Evolutionary conservation across 2,888 invertebrate genomes (phyloP), one percentile per base, ranked within the genome.

Genomic region (Lasioglossum morio): DNA sequence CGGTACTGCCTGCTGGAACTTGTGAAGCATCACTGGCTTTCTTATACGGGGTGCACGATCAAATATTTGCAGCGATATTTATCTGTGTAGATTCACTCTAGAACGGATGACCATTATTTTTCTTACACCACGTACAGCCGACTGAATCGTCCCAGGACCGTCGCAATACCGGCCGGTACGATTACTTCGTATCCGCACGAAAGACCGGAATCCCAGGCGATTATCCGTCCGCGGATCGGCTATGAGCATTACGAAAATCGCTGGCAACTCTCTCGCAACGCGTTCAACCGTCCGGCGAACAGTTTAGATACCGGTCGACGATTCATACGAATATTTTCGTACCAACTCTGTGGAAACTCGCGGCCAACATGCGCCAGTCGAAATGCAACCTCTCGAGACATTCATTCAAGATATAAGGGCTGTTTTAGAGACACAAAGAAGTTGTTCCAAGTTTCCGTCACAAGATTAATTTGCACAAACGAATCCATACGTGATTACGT

Each of bases 191-290:
- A 86, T 88, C 84, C 86, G 86, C 46, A 78, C 72, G 86, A 88
- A 90, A 90, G 86, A 88, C 87, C 84, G 90, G 90, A 87, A 90
- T 89, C 57, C 87, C 63, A 46, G 79, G 48, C 81, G 82, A 88
- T 88, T 90, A 89, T 90, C 84, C 76, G 76, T 48, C 73, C 34
- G 82, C 46, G 60, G 88, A 90, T 90, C 88, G 79, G 57, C 81
- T 75, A 81, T 69, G 79, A 66, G 60, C 46, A 72, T 89, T 90
- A 87, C 87, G 89, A 88, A 85, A 90, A 90, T 89, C 77, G 74
- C 53, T 70, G 70, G 80, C 30, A 72, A 70, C 77, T 57, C 76
- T 81, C 53, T 70, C 75, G 86, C 84, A 75, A 85, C 66, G 77
- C 69, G 77, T 48, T 53, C 34, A 23, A 48, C 27, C 77, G 70